Conservation (phyloP, 2,113 vertebrate species). For the Cyphomyrus discorhynchus region DNA sequence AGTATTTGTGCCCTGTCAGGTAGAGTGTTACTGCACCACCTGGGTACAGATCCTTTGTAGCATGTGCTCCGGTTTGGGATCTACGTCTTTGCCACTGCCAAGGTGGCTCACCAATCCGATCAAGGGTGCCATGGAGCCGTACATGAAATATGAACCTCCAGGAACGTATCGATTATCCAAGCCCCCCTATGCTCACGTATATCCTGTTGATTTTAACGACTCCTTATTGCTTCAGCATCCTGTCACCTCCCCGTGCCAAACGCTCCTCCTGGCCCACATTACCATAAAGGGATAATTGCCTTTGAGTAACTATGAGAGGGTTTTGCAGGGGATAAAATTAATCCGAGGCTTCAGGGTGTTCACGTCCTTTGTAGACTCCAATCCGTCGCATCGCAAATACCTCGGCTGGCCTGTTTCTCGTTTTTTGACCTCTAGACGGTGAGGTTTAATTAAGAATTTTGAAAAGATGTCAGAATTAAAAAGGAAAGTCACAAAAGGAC, state of each 20-base stretch:
- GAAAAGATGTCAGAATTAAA: slow-evolving; percentile 5
- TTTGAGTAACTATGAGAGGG: neutral
- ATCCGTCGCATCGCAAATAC: neutral
- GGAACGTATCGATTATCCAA: neutral
- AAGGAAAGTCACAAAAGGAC: neutral
- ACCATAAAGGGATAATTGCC: neutral
- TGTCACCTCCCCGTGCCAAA: neutral
- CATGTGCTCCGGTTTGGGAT: neutral
- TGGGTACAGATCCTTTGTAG: neutral
- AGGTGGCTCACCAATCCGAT: neutral
- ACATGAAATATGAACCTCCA: neutral
- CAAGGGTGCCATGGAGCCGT: neutral
- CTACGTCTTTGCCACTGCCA: neutral
- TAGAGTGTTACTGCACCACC: neutral
- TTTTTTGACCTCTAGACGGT: slow-evolving; percentile 2
- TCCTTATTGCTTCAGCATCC: neutral
- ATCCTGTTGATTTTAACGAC: neutral
- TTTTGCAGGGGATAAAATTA: neutral
- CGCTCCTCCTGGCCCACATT: neutral
- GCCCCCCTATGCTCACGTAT: neutral
- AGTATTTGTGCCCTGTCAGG: neutral
- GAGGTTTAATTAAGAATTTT: slow-evolving; percentile 1
- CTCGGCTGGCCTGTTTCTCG: too few species aligned
- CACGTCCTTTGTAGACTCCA: neutral
- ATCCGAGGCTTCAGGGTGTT: neutral